Percentiles rank a stretch among this genome's conserved stretches.
phyloP scores from a whole-genome alignment of 2,797 vertebrate genomes.

The Mallotus villosus region DNA sequence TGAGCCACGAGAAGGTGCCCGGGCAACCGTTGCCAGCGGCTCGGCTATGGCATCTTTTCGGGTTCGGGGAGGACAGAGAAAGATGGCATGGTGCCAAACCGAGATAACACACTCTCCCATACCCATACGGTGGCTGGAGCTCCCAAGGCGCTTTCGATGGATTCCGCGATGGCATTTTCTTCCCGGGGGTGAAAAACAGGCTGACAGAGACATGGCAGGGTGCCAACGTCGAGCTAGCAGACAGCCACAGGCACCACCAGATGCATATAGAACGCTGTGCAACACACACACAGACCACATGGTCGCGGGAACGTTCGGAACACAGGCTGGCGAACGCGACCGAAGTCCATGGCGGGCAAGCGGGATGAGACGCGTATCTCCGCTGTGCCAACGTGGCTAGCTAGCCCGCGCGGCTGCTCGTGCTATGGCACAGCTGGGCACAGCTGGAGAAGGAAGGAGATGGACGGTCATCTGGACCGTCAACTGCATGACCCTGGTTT shows the following conservation, averaged over 20 bases:
- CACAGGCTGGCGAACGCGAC: conserved; percentile 24
- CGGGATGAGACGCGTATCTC: conserved; percentile 33
- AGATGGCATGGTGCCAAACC: conserved; percentile 67
- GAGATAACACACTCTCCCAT: background rate
- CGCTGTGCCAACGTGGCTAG: conserved; percentile 48
- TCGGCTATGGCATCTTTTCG: conserved; percentile 63
- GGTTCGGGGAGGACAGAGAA: conserved; percentile 25
- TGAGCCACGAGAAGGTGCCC: conserved; percentile 61
- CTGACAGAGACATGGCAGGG: conserved; percentile 61
- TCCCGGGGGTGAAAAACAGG: conserved; percentile 53
- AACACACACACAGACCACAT: conserved; percentile 30
- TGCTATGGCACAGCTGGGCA: conserved; percentile 46
- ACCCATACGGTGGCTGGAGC: conserved; percentile 53
- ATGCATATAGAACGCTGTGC: conserved; percentile 36
- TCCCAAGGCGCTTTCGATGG: conserved; percentile 51
- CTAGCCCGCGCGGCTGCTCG: background rate
- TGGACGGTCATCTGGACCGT: conserved; percentile 19
- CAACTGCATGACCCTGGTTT: background rate
- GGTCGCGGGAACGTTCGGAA: conserved; percentile 40
- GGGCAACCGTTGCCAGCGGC: conserved; percentile 58
- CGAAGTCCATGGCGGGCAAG: conserved; percentile 13
- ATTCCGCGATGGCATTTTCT: conserved; percentile 55
- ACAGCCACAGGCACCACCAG: conserved; percentile 30
- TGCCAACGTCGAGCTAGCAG: conserved; percentile 60
- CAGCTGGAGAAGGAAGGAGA: conserved; percentile 36